phyloP scores from a whole-genome alignment of 2,888 invertebrate genomes.

The Cataglyphis livida region DNA sequence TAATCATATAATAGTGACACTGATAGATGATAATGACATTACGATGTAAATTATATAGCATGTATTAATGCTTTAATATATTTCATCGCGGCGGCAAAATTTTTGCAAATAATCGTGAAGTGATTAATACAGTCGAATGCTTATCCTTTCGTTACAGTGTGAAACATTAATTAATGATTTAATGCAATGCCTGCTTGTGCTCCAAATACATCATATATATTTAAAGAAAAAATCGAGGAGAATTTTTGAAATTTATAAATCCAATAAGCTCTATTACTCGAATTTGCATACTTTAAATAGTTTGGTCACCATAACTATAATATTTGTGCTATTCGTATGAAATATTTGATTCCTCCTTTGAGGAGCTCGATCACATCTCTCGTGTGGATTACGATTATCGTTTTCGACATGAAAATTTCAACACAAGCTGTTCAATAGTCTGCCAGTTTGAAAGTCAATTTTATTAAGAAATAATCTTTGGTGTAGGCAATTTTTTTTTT shows the following conservation, averaged over 20 bases:
- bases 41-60: constrained; percentile 33
- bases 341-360: constrained; percentile 31
- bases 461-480: neutral
- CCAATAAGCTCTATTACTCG: constrained; percentile 3
- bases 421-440: neutral
- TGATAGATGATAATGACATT: constrained; percentile 38
- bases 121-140: neutral
- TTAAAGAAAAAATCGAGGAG: neutral
- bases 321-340: constrained; percentile 47
- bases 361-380: constrained; percentile 1
- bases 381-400: constrained; percentile 17
- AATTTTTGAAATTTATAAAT: neutral
- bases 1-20: constrained; percentile 12
- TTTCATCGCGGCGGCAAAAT: neutral
- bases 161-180: constrained; percentile 20
- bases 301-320: constrained; percentile 41
- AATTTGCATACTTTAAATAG: constrained; percentile 38
- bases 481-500: neutral
- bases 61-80: neutral
- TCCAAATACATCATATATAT: neutral
- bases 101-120: neutral
- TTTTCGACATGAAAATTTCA: constrained; percentile 1
- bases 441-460: neutral
- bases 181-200: neutral
- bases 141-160: constrained; percentile 6